Evolutionary conservation across 2,888 invertebrate genomes (phyloP).

Genomic region (Eupithecia abbreviata): DNA sequence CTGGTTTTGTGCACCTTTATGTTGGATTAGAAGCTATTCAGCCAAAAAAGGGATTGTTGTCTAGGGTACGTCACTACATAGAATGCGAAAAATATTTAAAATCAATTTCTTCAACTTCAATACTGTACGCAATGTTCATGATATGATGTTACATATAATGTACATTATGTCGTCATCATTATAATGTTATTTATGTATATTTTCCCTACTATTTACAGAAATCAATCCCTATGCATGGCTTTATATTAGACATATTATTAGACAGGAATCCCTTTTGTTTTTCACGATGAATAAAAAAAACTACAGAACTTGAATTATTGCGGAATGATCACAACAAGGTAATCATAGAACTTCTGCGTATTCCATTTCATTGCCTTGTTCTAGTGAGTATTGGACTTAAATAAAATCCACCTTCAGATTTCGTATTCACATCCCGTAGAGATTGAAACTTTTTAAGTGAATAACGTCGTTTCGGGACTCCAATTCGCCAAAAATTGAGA

Average conservation of each 20-base stretch:
- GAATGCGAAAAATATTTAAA: no score
- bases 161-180: no score
- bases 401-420: slow-evolving; percentile 14
- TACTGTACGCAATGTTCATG: no score
- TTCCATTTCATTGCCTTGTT: neutral
- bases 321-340: neutral
- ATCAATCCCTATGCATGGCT: no score
- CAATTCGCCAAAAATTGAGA: slow-evolving; percentile 37
- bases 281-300: neutral
- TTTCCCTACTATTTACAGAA: no score
- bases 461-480: slow-evolving; percentile 36
- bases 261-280: neutral
- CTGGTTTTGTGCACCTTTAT: neutral
- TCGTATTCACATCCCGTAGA: slow-evolving; percentile 31
- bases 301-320: neutral
- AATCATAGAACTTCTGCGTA: neutral
- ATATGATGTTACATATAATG: no score
- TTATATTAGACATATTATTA: neutral
- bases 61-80: no score
- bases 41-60: no score
- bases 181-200: no score
- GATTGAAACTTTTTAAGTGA: slow-evolving; percentile 44
- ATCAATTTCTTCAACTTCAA: no score
- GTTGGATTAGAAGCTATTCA: neutral
- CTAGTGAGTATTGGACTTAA: neutral